A percentile compares a stretch with the other conserved stretches of the same genome.
Conservation (phyloP, 2,888 invertebrate species). For the Agapetus fuscipes region DNA sequence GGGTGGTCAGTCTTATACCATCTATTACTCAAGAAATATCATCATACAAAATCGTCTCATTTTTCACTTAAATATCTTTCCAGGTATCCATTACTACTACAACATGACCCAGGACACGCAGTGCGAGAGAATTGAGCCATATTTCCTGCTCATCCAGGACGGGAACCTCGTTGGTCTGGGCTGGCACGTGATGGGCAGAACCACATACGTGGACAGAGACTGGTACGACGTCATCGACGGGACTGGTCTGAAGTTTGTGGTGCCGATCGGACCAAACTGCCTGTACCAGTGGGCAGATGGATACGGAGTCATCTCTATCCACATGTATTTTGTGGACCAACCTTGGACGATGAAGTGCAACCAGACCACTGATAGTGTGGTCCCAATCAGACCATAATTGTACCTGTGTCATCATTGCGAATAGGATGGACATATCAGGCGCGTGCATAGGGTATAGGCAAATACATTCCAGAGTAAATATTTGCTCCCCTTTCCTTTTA, state of each 20-base stretch:
- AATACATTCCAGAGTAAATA: too few species aligned
- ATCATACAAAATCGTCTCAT: too few species aligned
- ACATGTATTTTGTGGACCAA: constrained; percentile 18
- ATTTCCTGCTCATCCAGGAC: constrained; percentile 16
- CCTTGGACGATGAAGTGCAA: constrained; percentile 15
- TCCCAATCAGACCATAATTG: too few species aligned
- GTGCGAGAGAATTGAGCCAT: constrained; percentile 15
- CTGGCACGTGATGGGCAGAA: constrained; percentile 14
- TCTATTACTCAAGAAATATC: neutral
- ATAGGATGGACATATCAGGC: too few species aligned
- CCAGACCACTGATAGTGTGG: constrained; percentile 6
- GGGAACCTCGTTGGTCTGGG: constrained; percentile 16
- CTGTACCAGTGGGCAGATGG: constrained; percentile 10
- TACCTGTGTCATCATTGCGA: too few species aligned
- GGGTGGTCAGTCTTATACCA: neutral
- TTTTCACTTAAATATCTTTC: too few species aligned
- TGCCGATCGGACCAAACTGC: constrained; percentile 17
- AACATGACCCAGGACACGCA: constrained; percentile 7
- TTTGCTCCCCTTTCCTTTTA: too few species aligned
- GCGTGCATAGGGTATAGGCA: too few species aligned
- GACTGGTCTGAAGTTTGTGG: constrained; percentile 2
- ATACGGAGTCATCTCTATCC: constrained; percentile 18
- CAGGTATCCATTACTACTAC: constrained; percentile 21
- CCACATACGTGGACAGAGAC: constrained; percentile 3
- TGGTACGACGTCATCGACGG: constrained; percentile 19